Percentiles rank a stretch among this genome's conserved stretches.
These are phyloP conservation scores for Agrilus planipennis DNA, from an alignment of 1,140 invertebrate species.

Conservation along the genomic window DNA sequence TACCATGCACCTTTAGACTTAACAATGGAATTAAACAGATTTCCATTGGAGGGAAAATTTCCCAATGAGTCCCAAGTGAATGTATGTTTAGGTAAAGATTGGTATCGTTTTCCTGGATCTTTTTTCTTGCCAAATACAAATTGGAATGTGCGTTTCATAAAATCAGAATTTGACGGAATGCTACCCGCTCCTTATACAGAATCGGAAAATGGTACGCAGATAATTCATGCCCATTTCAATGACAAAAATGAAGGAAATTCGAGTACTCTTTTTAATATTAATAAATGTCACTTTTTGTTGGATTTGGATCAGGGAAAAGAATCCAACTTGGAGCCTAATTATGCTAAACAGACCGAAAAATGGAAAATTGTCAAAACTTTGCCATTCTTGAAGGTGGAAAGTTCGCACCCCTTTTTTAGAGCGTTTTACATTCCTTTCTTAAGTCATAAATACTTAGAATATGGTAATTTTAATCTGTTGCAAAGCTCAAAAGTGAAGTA, in stretches of 20 bases:
- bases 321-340: constrained; percentile 65
- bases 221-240: constrained; percentile 87
- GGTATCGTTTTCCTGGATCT: constrained; percentile 90
- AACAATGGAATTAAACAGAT: constrained; percentile 66
- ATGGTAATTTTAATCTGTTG: constrained; percentile 71
- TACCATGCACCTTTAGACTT: constrained; percentile 88
- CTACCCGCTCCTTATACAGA: constrained; percentile 65
- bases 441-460: constrained; percentile 49
- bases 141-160: constrained; percentile 74
- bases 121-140: constrained; percentile 83
- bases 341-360: constrained; percentile 54
- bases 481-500: too few species aligned
- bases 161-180: constrained; percentile 89
- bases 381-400: constrained; percentile 65
- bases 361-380: constrained; percentile 66
- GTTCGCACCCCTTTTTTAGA: constrained; percentile 68
- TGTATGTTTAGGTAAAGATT: constrained; percentile 95
- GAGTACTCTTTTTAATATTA: constrained; percentile 56
- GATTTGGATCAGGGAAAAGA: constrained; percentile 70
- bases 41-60: constrained; percentile 43
- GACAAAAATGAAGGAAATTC: constrained; percentile 84
- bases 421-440: constrained; percentile 84
- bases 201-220: constrained; percentile 56
- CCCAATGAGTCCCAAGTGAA: constrained; percentile 52
- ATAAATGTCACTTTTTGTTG: constrained; percentile 72